Base-by-base conservation (phyloP, 2,797 vertebrate genomes). In the Huso huso region DNA sequence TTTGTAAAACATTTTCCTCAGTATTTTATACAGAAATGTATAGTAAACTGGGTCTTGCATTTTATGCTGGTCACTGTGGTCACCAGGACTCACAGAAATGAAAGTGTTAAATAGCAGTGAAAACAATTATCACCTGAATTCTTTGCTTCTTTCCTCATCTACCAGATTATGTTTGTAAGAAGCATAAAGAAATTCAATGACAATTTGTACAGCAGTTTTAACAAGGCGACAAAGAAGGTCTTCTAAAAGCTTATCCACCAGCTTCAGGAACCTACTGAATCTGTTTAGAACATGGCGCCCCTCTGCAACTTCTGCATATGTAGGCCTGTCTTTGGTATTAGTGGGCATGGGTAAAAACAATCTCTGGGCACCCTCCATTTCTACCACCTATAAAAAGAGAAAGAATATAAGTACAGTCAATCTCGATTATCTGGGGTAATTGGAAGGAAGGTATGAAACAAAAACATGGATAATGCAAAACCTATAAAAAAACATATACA, bases 241-340 rank as follows among this genome's bases (percentile, higher is more conserved):
- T 70, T 85, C 81, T 68, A 87, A 86, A 6, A 88, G 67, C 66
- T 64, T 74, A 71, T 88, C 86, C 10, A 82, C 66, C 61, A 87
- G 70, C 10, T 15, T 70, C 15, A 86, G 69, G 71, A 86, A 85
- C 6, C 68, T 74, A 51, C 68, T 23, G 18, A 79, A 72, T 0
- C 23, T 71, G 12, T 74, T 68, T 57, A 83, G 68, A 11, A 85
- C 59, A 37, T 11, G 69, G 15, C 78, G 68, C 66, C 74, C 82
- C 15, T 68, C 49, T 9, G 78, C 72, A 62, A 82, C 51, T 66
- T 83, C 76, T 11, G 71, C 72, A 67, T 83, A 75, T 11, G 67
- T 58, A 60, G 61, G 71, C 6, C 67, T 75, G 6, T 72, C 63
- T 37, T n/a, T 9, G 1, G 18, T 10, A 50, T 73, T 62, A 8